A percentile compares a stretch with the other conserved stretches of the same genome.
Conservation (phyloP, 2,113 vertebrate species). For the Rhadina sibilatrix region DNA sequence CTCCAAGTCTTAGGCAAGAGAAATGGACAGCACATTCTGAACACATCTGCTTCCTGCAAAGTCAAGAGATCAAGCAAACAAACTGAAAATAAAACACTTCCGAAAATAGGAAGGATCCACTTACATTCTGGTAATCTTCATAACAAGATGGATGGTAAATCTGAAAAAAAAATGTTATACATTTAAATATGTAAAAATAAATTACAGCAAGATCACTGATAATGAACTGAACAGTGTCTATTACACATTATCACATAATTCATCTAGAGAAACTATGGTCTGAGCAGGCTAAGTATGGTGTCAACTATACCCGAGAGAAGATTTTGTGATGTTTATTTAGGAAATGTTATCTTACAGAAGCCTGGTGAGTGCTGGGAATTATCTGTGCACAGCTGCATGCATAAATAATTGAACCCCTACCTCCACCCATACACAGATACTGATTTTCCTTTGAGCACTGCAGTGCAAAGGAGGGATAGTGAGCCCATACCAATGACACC, state of each 20-base stretch:
- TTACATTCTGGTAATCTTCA: constrained; percentile 97
- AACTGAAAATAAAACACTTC: background rate
- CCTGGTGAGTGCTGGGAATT: background rate
- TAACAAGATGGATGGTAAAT: constrained; percentile 98
- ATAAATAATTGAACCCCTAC: background rate
- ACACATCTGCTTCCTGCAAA: background rate
- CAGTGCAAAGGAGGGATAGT: background rate
- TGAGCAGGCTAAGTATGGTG: background rate
- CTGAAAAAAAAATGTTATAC: constrained; percentile 66
- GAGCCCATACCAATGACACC: background rate
- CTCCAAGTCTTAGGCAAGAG: background rate
- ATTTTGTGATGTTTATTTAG: background rate
- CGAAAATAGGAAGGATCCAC: constrained; percentile 34
- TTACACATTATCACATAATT: background rate
- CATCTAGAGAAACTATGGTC: background rate
- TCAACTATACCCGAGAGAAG: background rate
- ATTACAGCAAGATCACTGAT: background rate
- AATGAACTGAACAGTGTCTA: background rate
- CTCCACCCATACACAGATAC: background rate
- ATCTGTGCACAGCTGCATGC: background rate
- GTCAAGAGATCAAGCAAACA: background rate
- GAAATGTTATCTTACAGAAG: background rate
- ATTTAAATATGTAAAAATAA: background rate
- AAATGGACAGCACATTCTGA: background rate
- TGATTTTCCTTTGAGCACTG: background rate